These are phyloP conservation scores for Colius striatus DNA, from an alignment of 2,113 vertebrate genomes.

Conservation along the genomic window DNA sequence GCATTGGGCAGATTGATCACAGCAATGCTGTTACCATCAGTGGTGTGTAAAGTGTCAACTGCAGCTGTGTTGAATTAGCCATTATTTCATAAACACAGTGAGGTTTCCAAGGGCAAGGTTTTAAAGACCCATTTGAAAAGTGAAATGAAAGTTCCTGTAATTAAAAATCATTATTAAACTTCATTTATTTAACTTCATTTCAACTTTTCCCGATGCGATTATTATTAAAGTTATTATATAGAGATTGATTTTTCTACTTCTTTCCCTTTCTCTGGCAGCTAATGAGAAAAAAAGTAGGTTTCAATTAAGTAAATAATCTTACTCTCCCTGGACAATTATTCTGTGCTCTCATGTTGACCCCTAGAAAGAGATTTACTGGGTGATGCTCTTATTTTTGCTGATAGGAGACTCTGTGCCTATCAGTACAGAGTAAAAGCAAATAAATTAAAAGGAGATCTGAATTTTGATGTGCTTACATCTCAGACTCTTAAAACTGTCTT, in stretches of 20 bases:
- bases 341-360: constrained; percentile 14
- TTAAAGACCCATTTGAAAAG: constrained; percentile 57
- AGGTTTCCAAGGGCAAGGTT: constrained; percentile 56
- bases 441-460: constrained; percentile 37
- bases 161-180: constrained; percentile 67
- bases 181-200: constrained; percentile 62
- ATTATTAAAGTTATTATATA: constrained; percentile 55
- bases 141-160: constrained; percentile 46
- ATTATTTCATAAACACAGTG: constrained; percentile 56
- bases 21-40: constrained; percentile 38
- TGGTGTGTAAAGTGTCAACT: constrained; percentile 61
- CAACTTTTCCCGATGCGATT: constrained; percentile 37
- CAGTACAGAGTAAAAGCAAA: constrained; percentile 15
- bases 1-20: constrained; percentile 58
- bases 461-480: constrained; percentile 47
- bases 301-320: constrained; percentile 52
- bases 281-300: constrained; percentile 48
- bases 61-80: constrained; percentile 71
- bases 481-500: constrained; percentile 6
- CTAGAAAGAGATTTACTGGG: constrained; percentile 41
- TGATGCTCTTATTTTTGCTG: constrained; percentile 46
- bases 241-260: constrained; percentile 47
- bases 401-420: not conserved
- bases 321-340: constrained; percentile 18
- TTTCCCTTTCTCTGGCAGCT: constrained; percentile 20